Evolutionary conservation across 1,140 invertebrate genomes (phyloP).

Genomic region (Agrilus planipennis): DNA sequence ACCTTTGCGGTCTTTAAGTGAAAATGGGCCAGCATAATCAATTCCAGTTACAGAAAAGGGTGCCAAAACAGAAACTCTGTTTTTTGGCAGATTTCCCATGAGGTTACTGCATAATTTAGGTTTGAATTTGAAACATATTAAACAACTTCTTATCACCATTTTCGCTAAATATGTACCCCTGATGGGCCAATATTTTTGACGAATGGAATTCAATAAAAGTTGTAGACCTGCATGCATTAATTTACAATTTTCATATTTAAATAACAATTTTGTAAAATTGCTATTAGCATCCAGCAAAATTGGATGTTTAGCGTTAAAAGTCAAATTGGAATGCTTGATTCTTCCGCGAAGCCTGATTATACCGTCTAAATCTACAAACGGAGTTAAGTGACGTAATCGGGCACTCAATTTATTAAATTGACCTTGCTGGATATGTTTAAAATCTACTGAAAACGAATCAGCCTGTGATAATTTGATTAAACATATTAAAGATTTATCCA

Average conservation of each 20-base stretch:
- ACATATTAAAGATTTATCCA: neutral
- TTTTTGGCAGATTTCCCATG: slow-evolving; percentile 18
- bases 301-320: neutral
- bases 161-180: slow-evolving; percentile 12
- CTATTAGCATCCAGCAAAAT: slow-evolving; percentile 1
- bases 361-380: slow-evolving; percentile 6
- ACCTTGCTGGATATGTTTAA: neutral
- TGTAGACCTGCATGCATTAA: slow-evolving; percentile 20
- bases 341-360: slow-evolving; percentile 1
- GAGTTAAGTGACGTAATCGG: slow-evolving; percentile 1
- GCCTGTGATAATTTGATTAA: neutral
- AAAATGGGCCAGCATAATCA: slow-evolving; percentile 21
- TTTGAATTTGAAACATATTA: slow-evolving; percentile 15
- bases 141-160: slow-evolving; percentile 11
- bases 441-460: neutral
- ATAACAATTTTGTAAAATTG: slow-evolving; percentile 5
- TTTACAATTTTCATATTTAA: slow-evolving; percentile 1
- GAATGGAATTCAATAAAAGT: slow-evolving; percentile 13
- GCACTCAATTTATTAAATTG: neutral
- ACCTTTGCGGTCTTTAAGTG: slow-evolving; percentile 15
- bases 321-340: slow-evolving; percentile 1
- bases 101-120: slow-evolving; percentile 6
- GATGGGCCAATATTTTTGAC: slow-evolving; percentile 18
- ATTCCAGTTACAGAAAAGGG: slow-evolving; percentile 14
- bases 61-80: slow-evolving; percentile 10